Percentiles rank a stretch among this genome's conserved stretches.
These are phyloP conservation scores for Coelopa frigida DNA, from an alignment of 1,140 invertebrate genomes.

Conservation along the genomic window DNA sequence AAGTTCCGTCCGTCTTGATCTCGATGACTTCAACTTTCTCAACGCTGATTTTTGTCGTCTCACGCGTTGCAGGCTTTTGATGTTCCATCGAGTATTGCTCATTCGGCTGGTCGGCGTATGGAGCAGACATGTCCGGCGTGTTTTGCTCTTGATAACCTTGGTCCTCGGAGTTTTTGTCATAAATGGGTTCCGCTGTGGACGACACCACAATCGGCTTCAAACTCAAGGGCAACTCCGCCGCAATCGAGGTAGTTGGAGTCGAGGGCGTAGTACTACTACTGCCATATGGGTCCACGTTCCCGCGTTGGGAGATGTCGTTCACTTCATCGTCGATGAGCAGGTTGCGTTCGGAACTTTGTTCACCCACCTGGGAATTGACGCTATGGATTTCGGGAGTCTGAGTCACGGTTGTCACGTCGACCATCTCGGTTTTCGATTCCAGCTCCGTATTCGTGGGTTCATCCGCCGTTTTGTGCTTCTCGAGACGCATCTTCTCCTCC, in stretches of 20 bases:
- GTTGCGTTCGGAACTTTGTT: conserved; percentile 40
- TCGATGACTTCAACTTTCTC: conserved; percentile 43
- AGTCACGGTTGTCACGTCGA: neutral
- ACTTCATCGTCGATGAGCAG: conserved; percentile 39
- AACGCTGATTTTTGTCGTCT: conserved; percentile 28
- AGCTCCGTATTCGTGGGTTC: conserved; percentile 15
- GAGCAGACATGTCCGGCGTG: no score
- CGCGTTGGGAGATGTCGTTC: conserved; percentile 35
- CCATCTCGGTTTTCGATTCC: conserved; percentile 1
- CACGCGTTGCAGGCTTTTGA: no score
- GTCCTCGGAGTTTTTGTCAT: conserved; percentile 11
- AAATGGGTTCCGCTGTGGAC: conserved; percentile 9
- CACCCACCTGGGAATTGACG: conserved; percentile 37
- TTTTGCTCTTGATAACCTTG: conserved; percentile 20
- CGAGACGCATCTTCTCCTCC: conserved; percentile 61
- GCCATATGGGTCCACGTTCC: conserved; percentile 27
- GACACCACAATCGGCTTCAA: conserved; percentile 26
- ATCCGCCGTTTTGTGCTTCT: conserved; percentile 41
- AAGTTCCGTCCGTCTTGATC: conserved; percentile 38
- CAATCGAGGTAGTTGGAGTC: conserved; percentile 14
- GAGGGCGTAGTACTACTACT: conserved; percentile 27
- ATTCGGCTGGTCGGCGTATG: no score
- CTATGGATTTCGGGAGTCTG: conserved; percentile 21
- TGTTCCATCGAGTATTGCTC: no score
- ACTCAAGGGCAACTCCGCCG: conserved; percentile 18